phyloP scores from a whole-genome alignment of 2,113 vertebrate species.

The Panthera leo region DNA sequence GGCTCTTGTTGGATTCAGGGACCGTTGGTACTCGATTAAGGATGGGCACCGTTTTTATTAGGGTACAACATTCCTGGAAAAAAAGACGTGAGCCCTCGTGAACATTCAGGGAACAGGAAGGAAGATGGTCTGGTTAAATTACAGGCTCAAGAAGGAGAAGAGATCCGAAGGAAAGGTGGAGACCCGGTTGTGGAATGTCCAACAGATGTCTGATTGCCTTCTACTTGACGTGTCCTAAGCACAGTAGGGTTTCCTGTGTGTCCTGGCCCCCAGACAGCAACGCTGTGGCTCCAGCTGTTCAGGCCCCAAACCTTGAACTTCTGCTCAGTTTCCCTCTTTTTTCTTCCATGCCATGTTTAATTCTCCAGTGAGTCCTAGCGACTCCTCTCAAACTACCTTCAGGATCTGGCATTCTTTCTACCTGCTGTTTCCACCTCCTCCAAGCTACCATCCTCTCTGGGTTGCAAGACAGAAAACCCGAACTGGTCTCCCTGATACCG shows the following conservation, averaged over 20 bases:
- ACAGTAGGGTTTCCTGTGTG: neutral
- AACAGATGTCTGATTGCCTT: neutral
- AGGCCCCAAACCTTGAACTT: neutral
- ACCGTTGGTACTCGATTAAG: neutral
- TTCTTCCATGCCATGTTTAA: neutral
- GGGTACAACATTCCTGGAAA: neutral
- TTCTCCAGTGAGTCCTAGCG: neutral
- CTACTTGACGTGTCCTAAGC: fast-evolving
- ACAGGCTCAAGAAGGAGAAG: neutral
- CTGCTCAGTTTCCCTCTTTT: neutral
- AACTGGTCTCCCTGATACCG: neutral
- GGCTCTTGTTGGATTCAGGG: neutral
- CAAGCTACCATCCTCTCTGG: neutral
- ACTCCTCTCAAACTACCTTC: neutral
- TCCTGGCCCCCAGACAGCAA: too few relatives aligned
- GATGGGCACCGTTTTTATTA: neutral
- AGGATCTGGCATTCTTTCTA: neutral
- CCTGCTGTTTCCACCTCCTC: neutral
- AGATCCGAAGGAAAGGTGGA: too few relatives aligned
- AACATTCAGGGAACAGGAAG: neutral
- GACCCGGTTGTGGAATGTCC: neutral
- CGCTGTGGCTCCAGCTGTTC: neutral
- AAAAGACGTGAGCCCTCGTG: neutral
- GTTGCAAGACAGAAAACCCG: neutral
- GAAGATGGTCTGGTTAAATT: neutral